Conservation (phyloP, 2,797 vertebrate genomes). For the Pseudomugil tenellus region DNA sequence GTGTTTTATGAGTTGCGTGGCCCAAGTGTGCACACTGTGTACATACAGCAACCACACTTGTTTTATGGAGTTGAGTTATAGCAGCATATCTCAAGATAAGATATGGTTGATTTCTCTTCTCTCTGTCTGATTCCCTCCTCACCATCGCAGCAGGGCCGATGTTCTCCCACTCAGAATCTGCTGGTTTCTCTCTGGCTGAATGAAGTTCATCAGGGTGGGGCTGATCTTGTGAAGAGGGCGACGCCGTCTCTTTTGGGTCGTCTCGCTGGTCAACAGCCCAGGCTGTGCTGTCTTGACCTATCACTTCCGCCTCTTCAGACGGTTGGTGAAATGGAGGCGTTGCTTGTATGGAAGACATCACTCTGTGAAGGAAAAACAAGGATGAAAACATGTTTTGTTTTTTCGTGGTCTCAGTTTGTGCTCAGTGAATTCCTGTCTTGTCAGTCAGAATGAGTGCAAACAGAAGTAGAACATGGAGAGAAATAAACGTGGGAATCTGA, state of each 20-base stretch:
- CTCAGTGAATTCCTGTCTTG: background rate
- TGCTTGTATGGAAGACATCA: constrained; percentile 96
- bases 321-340: constrained; percentile 90
- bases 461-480: background rate
- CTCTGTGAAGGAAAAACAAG: constrained; percentile 79
- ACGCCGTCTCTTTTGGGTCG: constrained; percentile 78
- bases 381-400: background rate
- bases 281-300: constrained; percentile 84
- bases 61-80: constrained; percentile 51
- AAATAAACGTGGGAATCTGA: constrained; percentile 1
- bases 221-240: constrained; percentile 84
- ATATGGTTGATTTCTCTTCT: constrained; percentile 32
- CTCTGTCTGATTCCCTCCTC: constrained; percentile 65
- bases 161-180: constrained; percentile 90
- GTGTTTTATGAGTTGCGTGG: constrained; percentile 62
- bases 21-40: constrained; percentile 39
- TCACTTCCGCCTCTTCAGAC: constrained; percentile 88
- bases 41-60: constrained; percentile 32
- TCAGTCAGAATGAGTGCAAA: background rate
- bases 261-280: constrained; percentile 86
- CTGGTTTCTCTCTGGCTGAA: constrained; percentile 84
- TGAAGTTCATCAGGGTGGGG: constrained; percentile 87
- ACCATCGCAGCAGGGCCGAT: constrained; percentile 88
- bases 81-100: constrained; percentile 44
- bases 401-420: background rate